Base-by-base conservation (phyloP, 1,140 invertebrate species). In the Parapsyche elsis region DNA sequence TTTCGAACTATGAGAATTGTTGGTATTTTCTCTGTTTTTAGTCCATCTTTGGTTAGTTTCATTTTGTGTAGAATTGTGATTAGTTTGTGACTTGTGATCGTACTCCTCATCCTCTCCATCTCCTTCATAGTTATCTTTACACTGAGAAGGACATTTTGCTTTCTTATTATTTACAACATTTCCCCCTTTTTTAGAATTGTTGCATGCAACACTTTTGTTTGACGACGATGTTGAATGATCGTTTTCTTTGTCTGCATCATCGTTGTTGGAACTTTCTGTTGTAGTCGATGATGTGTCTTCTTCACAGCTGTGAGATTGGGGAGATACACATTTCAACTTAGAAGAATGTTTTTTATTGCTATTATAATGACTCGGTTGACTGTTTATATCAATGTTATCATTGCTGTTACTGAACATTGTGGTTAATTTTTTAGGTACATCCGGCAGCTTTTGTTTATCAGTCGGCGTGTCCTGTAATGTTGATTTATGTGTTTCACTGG, bases 101-200 rank as follows among this genome's bases (percentile, higher is more conserved):
- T 81, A 84, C 61, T 84, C 83, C 59, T 84, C 83, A 71, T 84
- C 83, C 71, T 84, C 83, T n/a, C 83, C 83, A 23, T 84, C 83
- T n/a, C 83, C 83, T 78, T 84, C 83, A 67, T 84, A 84, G 59
- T 74, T 82, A 14, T 84, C 81, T 76, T 79, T 81, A 67, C 79
- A 84, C 23, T 81, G 83, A 1, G 76, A 46, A 19, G 81, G 5
- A 26, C 75, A 64, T 61, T 84, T 84, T 21, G 24, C 59, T 79
- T 84, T 84, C 57, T 81, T 82, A n/a, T 64, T 79, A 10, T 23
- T 77, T 7, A 10, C 59, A 10, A 23, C 16, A 7, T 19, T 75
- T 7, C 38, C n/a, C 5, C 9, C 16, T 23, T 83, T 83, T 67
- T 83, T 83, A 49, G 44, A 45, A 21, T 21, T 76, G 19, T 57